Evolutionary conservation across 2,113 vertebrate species (phyloP), one percentile per base, ranked within the genome.

Genomic region (Plestiodon gilberti): DNA sequence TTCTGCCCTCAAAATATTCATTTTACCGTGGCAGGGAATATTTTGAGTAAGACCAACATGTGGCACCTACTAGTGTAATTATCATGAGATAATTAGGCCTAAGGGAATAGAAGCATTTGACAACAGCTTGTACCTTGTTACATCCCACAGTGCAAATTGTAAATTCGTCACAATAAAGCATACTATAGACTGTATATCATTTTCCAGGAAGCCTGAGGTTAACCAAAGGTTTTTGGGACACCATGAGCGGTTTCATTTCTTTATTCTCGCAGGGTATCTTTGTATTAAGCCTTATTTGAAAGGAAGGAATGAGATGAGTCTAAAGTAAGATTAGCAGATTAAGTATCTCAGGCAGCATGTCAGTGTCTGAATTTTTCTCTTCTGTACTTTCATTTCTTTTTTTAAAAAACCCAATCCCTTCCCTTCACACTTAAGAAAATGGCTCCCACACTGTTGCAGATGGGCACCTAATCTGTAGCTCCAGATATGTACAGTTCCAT

Each of bases 51-150:
- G 87, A 81, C 13, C 74, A 78, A 89, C 62, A 33, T 64, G 35
- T 85, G 40, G 40, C 61, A 90, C 76, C 38, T 80, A 78, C 33
- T 82, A 84, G 7, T 33, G 81, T 55, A 85, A 89, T 91, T 90
- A 88, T 83, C 67, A 75, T 71, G 82, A 92, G 81, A 61, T 91
- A 92, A 93, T 92, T 93, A 88, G 73, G 83, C 82, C 69, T 88
- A 40, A 25, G 78, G 78, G 87, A 88, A 79, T 71, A 74, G 55
- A 89, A 93, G 20, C 35, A 83, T 91, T 91, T 91, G 80, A 64
- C 59, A 88, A 15, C 3, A 86, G 59, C 74, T 33, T 90, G 79
- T 74, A 85, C 30, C 6, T 35, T 87, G 33, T 78, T 84, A 85
- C 17, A 90, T 59, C 62, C 59, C 9, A 67, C 59, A 82, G 84